Evolutionary conservation across 2,888 invertebrate species (phyloP).

Genomic region (Phaedon cochleariae): DNA sequence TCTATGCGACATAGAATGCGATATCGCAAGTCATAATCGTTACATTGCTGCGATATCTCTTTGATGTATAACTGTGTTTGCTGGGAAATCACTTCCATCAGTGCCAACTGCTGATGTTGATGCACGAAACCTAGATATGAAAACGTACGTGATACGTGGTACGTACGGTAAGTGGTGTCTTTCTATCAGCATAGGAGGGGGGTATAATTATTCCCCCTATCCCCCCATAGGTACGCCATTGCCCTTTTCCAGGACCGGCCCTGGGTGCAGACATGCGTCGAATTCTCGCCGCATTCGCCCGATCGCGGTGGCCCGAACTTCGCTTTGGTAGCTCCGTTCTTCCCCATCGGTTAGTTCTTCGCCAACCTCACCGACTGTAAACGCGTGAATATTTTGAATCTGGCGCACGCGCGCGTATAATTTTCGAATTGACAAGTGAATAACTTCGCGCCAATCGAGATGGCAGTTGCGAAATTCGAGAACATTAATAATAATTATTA

Average conservation of each 20-base stretch:
- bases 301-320: constrained; percentile 17
- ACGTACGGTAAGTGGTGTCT: no score
- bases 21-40: no score
- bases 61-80: no score
- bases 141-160: no score
- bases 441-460: no score
- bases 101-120: no score
- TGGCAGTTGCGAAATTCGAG: neutral
- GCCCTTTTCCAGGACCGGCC: constrained; percentile 1
- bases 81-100: no score
- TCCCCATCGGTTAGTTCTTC: constrained; percentile 28
- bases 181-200: no score
- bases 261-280: constrained; percentile 28
- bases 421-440: neutral
- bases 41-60: no score
- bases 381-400: neutral
- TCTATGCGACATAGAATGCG: no score
- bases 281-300: constrained; percentile 25
- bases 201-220: neutral
- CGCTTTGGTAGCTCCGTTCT: constrained; percentile 11
- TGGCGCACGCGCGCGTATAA: neutral
- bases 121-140: no score
- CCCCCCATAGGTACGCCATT: neutral
- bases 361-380: constrained; percentile 16
- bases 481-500: no score